phyloP scores from a whole-genome alignment of 1,140 invertebrate species.

The Trachymyrmex cornetzi region DNA sequence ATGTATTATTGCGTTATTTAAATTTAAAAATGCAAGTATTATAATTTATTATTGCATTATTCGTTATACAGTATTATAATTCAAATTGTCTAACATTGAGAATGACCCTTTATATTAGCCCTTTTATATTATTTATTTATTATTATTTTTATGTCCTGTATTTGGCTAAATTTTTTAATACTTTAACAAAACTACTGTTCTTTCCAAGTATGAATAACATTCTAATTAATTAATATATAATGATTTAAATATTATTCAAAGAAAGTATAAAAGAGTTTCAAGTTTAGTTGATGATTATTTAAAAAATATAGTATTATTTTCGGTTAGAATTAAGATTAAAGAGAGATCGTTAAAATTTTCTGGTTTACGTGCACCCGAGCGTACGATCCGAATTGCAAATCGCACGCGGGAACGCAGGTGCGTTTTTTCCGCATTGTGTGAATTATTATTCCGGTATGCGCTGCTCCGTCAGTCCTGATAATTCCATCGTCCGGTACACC shows the following conservation, averaged over 20 bases:
- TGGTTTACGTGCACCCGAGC: neutral
- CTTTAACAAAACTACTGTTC: neutral
- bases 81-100: too few species aligned
- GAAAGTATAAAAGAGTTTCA: too few species aligned
- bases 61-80: too few species aligned
- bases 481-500: conserved; percentile 27
- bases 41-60: too few species aligned
- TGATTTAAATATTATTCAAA: neutral
- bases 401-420: neutral
- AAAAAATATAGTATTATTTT: neutral
- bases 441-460: conserved; percentile 51
- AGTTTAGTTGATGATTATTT: neutral
- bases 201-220: too few species aligned
- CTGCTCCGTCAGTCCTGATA: conserved; percentile 14
- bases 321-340: neutral
- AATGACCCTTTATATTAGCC: too few species aligned
- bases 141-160: neutral
- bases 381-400: conserved; percentile 41
- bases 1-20: neutral
- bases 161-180: neutral
- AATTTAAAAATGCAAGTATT: too few species aligned
- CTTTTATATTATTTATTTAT: too few species aligned
- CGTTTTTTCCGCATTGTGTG: conserved; percentile 21
- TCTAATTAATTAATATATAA: neutral
- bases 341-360: neutral